These are phyloP conservation scores for Drosophila paulistorum DNA, from an alignment of 1,140 invertebrate species.

Conservation along the genomic window DNA sequence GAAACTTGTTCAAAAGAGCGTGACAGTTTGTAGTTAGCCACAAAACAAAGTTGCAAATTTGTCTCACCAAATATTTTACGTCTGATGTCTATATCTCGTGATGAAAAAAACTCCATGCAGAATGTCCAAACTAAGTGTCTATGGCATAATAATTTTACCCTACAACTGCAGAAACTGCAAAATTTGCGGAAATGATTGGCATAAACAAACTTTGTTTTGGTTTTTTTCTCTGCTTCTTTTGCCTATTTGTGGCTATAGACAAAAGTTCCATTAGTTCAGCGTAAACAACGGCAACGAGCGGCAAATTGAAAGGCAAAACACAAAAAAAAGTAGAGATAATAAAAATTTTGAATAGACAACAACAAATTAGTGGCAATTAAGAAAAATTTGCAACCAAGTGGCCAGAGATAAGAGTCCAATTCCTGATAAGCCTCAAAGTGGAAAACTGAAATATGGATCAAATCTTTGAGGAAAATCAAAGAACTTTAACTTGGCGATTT, in stretches of 20 bases:
- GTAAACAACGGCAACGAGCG: background rate
- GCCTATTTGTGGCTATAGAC: background rate
- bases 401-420: constrained; percentile 44
- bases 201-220: background rate
- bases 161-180: background rate
- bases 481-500: background rate
- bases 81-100: background rate
- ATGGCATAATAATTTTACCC: constrained; percentile 2
- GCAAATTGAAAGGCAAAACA: constrained; percentile 36
- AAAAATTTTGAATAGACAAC: constrained; percentile 19
- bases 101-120: background rate
- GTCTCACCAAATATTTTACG: background rate
- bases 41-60: background rate
- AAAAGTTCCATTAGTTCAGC: constrained; percentile 7
- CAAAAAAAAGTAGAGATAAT: constrained; percentile 38
- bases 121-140: constrained; percentile 7
- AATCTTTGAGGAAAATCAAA: constrained; percentile 3
- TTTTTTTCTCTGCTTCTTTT: background rate
- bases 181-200: constrained; percentile 11
- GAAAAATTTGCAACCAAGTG: constrained; percentile 60
- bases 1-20: background rate
- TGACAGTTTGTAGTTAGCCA: background rate
- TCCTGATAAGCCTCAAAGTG: constrained; percentile 63
- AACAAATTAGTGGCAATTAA: constrained; percentile 73
- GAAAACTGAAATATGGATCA: constrained; percentile 35